A percentile compares a stretch with the other conserved stretches of the same genome.
Evolutionary conservation across 2,113 vertebrate genomes (phyloP).

Genomic region (Oceanites oceanicus): DNA sequence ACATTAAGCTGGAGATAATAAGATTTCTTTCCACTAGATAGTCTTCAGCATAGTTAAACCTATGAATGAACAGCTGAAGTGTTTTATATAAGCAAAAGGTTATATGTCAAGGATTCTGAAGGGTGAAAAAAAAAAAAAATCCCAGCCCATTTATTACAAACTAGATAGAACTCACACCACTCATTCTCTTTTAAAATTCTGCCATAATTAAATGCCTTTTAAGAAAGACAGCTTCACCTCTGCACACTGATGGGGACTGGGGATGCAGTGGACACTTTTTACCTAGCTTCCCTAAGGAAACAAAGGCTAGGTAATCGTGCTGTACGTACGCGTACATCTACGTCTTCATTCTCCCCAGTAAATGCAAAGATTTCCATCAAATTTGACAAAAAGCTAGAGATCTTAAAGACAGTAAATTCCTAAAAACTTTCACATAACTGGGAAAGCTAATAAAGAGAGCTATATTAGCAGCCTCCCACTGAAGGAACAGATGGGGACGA

Average conservation of each 20-base stretch:
- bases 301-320: fast-evolving
- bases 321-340: not conserved
- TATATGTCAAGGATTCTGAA: slow-evolving; percentile 52
- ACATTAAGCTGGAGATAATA: slow-evolving; percentile 61
- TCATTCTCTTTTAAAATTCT: not conserved
- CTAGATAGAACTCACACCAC: not conserved
- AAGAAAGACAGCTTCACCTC: not conserved
- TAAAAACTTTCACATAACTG: not conserved
- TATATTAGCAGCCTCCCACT: not conserved
- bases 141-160: not conserved
- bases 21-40: slow-evolving; percentile 56
- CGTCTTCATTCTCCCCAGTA: not conserved
- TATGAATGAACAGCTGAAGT: slow-evolving; percentile 46
- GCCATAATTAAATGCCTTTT: not conserved
- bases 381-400: not conserved
- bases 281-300: not conserved
- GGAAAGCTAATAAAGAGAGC: not conserved
- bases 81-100: slow-evolving; percentile 45
- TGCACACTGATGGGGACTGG: not conserved
- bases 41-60: slow-evolving; percentile 48
- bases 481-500: not conserved
- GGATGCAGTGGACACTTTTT: not conserved
- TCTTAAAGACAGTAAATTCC: not conserved
- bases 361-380: not conserved
- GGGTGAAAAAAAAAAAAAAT: not conserved